Evolutionary conservation across 2,797 vertebrate species (phyloP), one percentile per base, ranked within the genome.

Genomic region (Limosa lapponica): DNA sequence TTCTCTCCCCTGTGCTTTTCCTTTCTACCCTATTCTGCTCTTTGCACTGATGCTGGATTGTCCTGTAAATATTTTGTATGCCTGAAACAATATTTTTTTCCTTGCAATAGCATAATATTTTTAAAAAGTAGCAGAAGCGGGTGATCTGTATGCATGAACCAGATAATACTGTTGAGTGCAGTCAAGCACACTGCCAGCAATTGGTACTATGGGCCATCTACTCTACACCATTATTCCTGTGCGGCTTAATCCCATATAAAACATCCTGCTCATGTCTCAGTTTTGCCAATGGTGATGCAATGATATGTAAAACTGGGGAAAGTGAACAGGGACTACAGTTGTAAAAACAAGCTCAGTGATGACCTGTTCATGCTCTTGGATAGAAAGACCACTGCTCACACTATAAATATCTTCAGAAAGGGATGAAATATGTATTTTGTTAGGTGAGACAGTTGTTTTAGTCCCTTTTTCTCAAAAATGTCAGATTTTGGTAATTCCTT

Each of bases 131-230:
- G 64, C 52, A 39, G 71, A 87, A 89, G 32, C 41, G 10, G 57
- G 90, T 92, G 89, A 80, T 95, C 81, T 94, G 65, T 95, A 94
- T 94, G 96, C 74, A 85, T 95, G 85, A 97, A 92, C 74, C 52
- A 74, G 78, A 61, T 93, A 92, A 95, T 70, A 62, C 46, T 82
- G 89, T 49, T 78, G 74, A 94, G 59, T 78, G 81, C 92, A 93
- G 74, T 77, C 78, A 86, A 89, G 90, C 83, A 94, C 25, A 39
- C 27, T 64, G 39, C 61, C 69, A 74, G 78, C 64, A 83, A 85
- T 89, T 82, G 74, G 83, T 82, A 41, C 30, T 30, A 80, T 59
- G 92, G 89, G 65, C 83, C 87, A 85, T 92, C 83, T 95, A 87
- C 52, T 91, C 82, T 67, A 20, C 61, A 27, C 70, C 69, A 28